phyloP scores from a whole-genome alignment of 2,797 vertebrate genomes.

The Centropyge bicolor region DNA sequence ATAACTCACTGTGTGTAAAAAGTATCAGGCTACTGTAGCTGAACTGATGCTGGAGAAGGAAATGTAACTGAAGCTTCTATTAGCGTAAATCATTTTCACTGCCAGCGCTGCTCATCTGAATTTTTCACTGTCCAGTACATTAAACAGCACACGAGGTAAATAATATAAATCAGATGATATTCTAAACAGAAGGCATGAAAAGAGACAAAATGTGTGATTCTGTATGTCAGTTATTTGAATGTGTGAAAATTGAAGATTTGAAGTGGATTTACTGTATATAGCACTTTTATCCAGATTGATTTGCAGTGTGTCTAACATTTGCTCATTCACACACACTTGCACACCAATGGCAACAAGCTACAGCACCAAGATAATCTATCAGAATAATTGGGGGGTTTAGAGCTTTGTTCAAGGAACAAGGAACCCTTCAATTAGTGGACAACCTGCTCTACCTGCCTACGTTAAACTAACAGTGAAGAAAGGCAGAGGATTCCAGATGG shows the following conservation, averaged over 20 bases:
- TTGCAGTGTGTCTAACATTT: not conserved
- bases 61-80: constrained; percentile 12
- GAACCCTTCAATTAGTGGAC: not conserved
- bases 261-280: not conserved
- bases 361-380: not conserved
- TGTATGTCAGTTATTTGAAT: not conserved
- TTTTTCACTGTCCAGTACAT: constrained; percentile 25
- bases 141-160: constrained; percentile 18
- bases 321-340: not conserved
- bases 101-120: constrained; percentile 7
- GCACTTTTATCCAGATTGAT: not conserved
- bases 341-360: not conserved
- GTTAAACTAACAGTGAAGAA: not conserved
- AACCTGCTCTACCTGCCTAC: not conserved
- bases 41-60: constrained; percentile 10
- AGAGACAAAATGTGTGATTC: not conserved
- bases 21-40: not conserved
- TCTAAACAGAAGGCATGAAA: not conserved
- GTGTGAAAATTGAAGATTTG: not conserved
- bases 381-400: not conserved
- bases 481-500: constrained; percentile 21
- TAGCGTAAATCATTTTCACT: constrained; percentile 30
- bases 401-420: not conserved
- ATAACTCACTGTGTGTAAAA: constrained; percentile 20
- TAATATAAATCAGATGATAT: constrained; percentile 15